A percentile compares a stretch with the other conserved stretches of the same genome.
These are phyloP conservation scores for Neelides sp. DNA, from an alignment of 1,140 invertebrate genomes.

Conservation along the genomic window DNA sequence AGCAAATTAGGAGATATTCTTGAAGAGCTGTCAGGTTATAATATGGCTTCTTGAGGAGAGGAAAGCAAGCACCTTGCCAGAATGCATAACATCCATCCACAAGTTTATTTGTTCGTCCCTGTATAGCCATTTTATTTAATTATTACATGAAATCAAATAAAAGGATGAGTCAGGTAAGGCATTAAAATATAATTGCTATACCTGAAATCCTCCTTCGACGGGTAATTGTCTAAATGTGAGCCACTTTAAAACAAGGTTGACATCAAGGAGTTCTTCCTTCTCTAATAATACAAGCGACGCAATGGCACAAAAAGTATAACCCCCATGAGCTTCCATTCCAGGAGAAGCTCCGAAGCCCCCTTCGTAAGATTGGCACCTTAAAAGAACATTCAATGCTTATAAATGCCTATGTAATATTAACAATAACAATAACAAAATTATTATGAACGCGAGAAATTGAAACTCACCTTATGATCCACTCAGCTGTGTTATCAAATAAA, in stretches of 20 bases:
- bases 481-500: conserved; percentile 69
- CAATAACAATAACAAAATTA: conserved; percentile 5
- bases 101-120: conserved; percentile 89
- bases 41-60: conserved; percentile 44
- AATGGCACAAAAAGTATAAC: conserved; percentile 93
- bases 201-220: conserved; percentile 78
- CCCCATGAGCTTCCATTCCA: conserved; percentile 94
- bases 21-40: conserved; percentile 78
- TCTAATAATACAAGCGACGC: conserved; percentile 73
- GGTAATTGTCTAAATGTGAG: conserved; percentile 76
- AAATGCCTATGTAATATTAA: conserved; percentile 4
- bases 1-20: conserved; percentile 88
- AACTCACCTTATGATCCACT: conserved; percentile 66
- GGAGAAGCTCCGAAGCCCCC: conserved; percentile 92
- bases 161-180: too few relatives aligned
- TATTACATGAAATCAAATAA: conserved; percentile 22
- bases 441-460: neutral
- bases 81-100: conserved; percentile 98
- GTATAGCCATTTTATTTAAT: conserved; percentile 32
- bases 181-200: conserved; percentile 1
- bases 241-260: conserved; percentile 68
- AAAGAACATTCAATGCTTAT: conserved; percentile 8
- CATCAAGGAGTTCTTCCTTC: conserved; percentile 63
- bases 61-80: conserved; percentile 90
- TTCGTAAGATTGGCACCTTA: conserved; percentile 88